Percentiles rank a stretch among this genome's conserved stretches.
Evolutionary conservation across 2,113 vertebrate genomes (phyloP).

Genomic region (Cheirogaleus medius): DNA sequence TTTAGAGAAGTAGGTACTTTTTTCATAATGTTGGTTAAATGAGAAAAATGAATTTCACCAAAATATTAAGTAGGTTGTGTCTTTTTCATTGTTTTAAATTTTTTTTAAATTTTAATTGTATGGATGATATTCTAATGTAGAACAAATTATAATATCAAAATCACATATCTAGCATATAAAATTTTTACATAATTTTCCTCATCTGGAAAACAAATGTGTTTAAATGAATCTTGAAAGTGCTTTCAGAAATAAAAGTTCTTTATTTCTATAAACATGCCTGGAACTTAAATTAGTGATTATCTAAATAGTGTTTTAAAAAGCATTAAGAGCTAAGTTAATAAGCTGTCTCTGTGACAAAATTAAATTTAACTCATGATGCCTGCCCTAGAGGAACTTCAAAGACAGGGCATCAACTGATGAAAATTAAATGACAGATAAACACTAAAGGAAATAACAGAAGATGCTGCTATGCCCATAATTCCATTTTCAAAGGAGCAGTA

Average conservation of each 20-base stretch:
- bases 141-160: background rate
- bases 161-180: background rate
- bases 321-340: constrained; percentile 27
- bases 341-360: background rate
- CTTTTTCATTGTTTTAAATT: background rate
- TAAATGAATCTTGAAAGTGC: constrained; percentile 1
- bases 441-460: constrained; percentile 17
- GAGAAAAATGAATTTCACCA: background rate
- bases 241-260: constrained; percentile 40
- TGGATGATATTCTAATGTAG: background rate
- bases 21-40: background rate
- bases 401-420: background rate
- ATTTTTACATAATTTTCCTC: background rate
- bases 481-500: background rate
- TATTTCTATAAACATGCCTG: background rate
- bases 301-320: background rate
- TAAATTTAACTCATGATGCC: constrained; percentile 22
- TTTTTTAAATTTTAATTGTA: no score
- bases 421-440: constrained; percentile 19
- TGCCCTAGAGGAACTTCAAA: background rate
- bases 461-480: background rate
- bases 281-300: constrained; percentile 36
- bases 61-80: background rate
- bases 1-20: background rate
- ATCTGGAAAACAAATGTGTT: background rate